Evolutionary conservation across 2,113 vertebrate genomes (phyloP), one percentile per base, ranked within the genome.

Genomic region (Cephalopterus ornatus): DNA sequence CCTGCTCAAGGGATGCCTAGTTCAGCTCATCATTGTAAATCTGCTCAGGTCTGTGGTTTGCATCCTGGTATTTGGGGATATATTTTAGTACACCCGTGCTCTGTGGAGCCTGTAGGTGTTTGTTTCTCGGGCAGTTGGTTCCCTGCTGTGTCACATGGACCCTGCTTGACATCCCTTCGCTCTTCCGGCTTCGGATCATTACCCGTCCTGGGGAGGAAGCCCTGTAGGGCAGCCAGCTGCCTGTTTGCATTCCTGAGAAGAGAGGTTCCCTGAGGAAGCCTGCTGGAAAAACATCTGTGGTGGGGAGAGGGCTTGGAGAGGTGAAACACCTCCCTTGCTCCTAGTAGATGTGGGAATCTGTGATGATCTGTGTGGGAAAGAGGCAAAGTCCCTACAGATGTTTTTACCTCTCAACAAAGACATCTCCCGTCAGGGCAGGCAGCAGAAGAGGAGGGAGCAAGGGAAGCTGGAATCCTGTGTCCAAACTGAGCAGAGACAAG

Each of bases 151-250:
- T 61, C 39, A 35, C 56, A 33, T 4, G 5, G 80, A 55, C 30
- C 24, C 67, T 56, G 41, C 46, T 6, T 82, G 47, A 28, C 72
- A 46, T 70, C 35, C 14, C 23, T 19, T 74, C 9, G 3, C 61
- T 86, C 65, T 68, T 77, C 80, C 42, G 56, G 62, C 58, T 46
- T 33, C 27, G 92, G 77, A 88, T 92, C 70, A 12, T 75, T 52
- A 16, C 70, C 23, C 8, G 0, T 68, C 37, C 33, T 7, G 3
- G 65, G 79, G 85, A 79, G 59, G 67, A 41, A 49, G 33, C 53
- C 85, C 62, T 41, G 58, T 4, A 22, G 86, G 32, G 79, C 61
- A 86, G 83, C 41, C 46, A 67, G 79, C 46, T 12, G 12, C 62
- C 14, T 0, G 0, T 79, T 76, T 8, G 15, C 37, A 23, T 88